Evolutionary conservation across 2,797 vertebrate species (phyloP), one percentile per base, ranked within the genome.

Genomic region (Hylomyscus alleni): DNA sequence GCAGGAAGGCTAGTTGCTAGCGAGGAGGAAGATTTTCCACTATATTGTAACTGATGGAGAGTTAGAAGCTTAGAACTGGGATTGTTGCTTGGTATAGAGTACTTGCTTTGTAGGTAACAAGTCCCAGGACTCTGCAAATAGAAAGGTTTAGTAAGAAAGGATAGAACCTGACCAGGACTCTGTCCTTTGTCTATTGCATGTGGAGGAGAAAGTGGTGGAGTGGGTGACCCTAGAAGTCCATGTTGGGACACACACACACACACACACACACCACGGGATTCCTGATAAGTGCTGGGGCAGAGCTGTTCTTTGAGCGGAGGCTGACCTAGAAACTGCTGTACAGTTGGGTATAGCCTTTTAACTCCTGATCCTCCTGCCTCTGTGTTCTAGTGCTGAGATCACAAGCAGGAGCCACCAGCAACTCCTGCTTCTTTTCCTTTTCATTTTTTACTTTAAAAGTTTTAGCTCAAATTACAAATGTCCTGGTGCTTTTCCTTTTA

Each of bases 121-220:
- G 58, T 11, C 62, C 60, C 34, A 37, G 34, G 13, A 14, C 47
- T 37, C 83, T 86, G 14, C 7, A n/a, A 56, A 14, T 10, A 14
- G 6, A n/a, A 9, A 6, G 10, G 17, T 17, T 44, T 44, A 90
- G 31, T 47, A 40, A 34, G 22, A 54, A 67, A 58, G 13, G 5
- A 6, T 3, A 0, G 1, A 20, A 54, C 17, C 1, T 44, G 54
- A 3, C n/a, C 40, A 6, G 19, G 22, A 58, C 15, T 56, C 20
- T 75, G 77, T 44, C 20, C 34, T 50, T 75, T 40, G 52, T 60
- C 60, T 82, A 14, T 34, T 72, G 3, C 14, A 44, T 31, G 9
- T 76, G 22, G 60, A 72, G 20, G 24, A 20, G 15, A 17, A 37
- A 50, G 24, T 6, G 29, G 1, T 22, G 20, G 73, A 29, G 19